Evolutionary conservation across 2,113 vertebrate species (phyloP).

Genomic region (Carlito syrichta): DNA sequence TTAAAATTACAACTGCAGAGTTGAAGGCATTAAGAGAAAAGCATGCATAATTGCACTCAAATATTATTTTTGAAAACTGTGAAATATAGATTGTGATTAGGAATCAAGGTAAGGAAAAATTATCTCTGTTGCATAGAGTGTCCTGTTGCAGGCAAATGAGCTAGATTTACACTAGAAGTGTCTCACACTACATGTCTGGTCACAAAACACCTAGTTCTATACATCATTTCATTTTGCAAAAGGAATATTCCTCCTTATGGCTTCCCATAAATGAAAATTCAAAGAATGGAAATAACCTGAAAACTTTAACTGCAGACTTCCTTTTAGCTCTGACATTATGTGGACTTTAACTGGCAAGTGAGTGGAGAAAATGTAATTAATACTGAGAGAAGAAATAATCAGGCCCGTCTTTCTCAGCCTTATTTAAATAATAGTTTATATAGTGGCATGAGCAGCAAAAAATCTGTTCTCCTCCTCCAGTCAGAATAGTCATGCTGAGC

Average conservation of each 20-base stretch:
- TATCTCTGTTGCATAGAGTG: too few species aligned
- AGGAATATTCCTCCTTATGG: neutral
- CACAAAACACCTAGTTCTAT: neutral
- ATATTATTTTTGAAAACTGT: neutral
- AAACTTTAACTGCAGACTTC: neutral
- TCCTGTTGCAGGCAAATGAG: neutral
- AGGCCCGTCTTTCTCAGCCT: neutral
- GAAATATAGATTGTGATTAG: neutral
- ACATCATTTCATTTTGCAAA: neutral
- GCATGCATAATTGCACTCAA: neutral
- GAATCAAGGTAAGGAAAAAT: neutral
- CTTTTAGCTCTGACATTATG: neutral
- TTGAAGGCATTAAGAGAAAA: neutral
- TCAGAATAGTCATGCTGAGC: constrained; percentile 62
- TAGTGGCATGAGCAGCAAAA: constrained; percentile 57
- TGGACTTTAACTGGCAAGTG: neutral
- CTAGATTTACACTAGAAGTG: neutral
- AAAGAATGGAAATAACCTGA: neutral
- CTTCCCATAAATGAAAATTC: neutral
- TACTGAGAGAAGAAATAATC: neutral
- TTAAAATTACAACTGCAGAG: neutral
- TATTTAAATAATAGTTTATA: constrained; percentile 57
- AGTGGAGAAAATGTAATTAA: neutral
- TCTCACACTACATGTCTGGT: neutral
- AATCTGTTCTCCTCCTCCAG: constrained; percentile 53